Evolutionary conservation across 30 jellyfish, hydroid and myxozoan species (phyloP).

Genomic region (Clytia hemisphaerica): DNA sequence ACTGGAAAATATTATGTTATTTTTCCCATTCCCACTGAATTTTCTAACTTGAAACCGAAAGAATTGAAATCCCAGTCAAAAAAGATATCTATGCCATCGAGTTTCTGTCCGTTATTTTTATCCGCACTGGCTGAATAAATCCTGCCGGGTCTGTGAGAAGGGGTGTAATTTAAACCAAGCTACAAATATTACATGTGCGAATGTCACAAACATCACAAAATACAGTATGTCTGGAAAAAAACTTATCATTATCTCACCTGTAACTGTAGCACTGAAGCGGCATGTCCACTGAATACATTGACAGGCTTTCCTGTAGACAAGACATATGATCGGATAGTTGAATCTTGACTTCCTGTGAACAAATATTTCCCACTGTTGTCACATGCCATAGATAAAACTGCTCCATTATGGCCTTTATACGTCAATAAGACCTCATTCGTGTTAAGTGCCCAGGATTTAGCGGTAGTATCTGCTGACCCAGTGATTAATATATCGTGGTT

Average conservation of each 20-base stretch:
- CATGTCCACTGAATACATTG: slow-evolving; percentile 66
- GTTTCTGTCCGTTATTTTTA: too few species aligned
- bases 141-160: too few species aligned
- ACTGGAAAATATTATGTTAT: too few species aligned
- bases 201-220: too few species aligned
- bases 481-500: slow-evolving; percentile 65
- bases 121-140: too few species aligned
- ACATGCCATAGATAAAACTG: slow-evolving; percentile 76
- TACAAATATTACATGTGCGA: too few species aligned
- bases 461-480: slow-evolving; percentile 90
- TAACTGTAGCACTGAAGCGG: slow-evolving; percentile 65
- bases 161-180: too few species aligned
- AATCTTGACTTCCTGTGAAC: slow-evolving; percentile 88
- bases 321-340: slow-evolving; percentile 70
- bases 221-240: background rate
- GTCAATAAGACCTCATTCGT: slow-evolving; percentile 69
- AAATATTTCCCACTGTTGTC: slow-evolving; percentile 64
- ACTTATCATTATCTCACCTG: slow-evolving; percentile 50
- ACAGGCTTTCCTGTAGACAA: slow-evolving; percentile 72
- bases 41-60: too few species aligned
- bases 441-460: slow-evolving; percentile 82
- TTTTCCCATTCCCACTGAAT: too few species aligned
- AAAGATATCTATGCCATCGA: too few species aligned
- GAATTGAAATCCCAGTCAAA: too few species aligned
- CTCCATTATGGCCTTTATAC: slow-evolving; percentile 76